Percentiles rank a stretch among this genome's conserved stretches.
Evolutionary conservation across 2,888 invertebrate species (phyloP).

Genomic region (Sphinx pinastri): DNA sequence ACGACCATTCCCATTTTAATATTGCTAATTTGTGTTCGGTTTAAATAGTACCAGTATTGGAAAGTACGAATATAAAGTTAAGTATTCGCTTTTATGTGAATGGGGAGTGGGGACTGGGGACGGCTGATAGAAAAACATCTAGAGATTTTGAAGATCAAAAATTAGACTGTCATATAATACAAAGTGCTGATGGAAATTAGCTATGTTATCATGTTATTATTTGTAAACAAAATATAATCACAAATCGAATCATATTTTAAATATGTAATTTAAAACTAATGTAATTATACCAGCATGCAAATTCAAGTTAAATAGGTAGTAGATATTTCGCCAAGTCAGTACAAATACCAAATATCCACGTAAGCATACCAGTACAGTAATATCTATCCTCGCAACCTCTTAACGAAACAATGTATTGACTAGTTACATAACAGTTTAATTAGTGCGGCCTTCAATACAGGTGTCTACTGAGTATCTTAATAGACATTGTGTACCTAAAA

Average conservation of each 20-base stretch:
- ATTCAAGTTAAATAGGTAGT: background rate
- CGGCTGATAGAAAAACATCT: too few relatives aligned
- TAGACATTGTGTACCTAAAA: background rate
- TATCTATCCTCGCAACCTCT: background rate
- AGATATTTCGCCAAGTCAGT: background rate
- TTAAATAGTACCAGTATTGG: constrained; percentile 4
- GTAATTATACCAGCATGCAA: too few relatives aligned
- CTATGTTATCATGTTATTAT: too few relatives aligned
- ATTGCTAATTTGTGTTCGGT: background rate
- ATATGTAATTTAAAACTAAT: background rate
- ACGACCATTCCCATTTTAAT: constrained; percentile 14
- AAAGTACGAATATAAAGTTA: background rate
- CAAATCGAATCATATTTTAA: too few relatives aligned
- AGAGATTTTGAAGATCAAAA: too few relatives aligned
- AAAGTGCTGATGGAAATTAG: too few relatives aligned
- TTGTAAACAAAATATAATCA: too few relatives aligned
- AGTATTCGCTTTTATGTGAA: background rate
- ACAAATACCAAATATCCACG: background rate
- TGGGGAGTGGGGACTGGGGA: too few relatives aligned
- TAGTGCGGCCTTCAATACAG: constrained; percentile 16
- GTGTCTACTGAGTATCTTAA: constrained; percentile 6
- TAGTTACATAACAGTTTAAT: constrained; percentile 2
- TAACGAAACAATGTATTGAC: constrained; percentile 11
- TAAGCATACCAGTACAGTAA: background rate
- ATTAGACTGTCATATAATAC: too few relatives aligned